Percentiles rank a stretch among this genome's conserved stretches.
These are phyloP conservation scores for Charina bottae DNA, from an alignment of 2,113 vertebrate species.

Conservation along the genomic window DNA sequence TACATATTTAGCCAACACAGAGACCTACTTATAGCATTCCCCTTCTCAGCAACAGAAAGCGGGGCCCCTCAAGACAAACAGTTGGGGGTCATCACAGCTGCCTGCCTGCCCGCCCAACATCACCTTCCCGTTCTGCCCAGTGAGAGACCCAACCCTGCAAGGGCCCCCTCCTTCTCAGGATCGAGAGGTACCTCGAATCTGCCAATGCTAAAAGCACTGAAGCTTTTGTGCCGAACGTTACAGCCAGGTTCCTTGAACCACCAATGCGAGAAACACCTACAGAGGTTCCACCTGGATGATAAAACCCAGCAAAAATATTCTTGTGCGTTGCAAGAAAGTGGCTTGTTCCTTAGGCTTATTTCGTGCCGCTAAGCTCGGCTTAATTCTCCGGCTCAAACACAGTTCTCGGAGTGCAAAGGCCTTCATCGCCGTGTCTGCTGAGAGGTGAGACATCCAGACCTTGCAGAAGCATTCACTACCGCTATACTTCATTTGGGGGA, in stretches of 20 bases:
- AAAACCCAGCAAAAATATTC: not conserved
- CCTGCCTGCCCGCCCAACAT: no score
- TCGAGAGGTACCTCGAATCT: not conserved
- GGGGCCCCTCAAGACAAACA: no score
- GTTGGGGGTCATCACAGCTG: no score
- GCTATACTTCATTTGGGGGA: not conserved
- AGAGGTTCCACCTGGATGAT: not conserved
- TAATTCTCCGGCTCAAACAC: no score
- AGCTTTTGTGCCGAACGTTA: no score
- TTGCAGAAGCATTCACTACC: not conserved
- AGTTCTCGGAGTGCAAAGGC: no score
- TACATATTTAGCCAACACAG: not conserved
- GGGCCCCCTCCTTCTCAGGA: not conserved
- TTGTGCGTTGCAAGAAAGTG: not conserved
- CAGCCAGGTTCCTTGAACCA: not conserved
- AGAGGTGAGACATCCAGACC: fast-evolving
- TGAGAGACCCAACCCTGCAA: no score
- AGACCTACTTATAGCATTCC: not conserved
- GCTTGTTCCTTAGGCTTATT: no score
- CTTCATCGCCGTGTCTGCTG: no score
- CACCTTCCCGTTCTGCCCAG: no score
- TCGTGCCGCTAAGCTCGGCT: not conserved
- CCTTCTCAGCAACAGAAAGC: no score
- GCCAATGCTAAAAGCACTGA: not conserved
- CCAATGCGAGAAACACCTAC: no score